phyloP scores from a whole-genome alignment of 2,797 vertebrate genomes.

The Sebastes itinus region DNA sequence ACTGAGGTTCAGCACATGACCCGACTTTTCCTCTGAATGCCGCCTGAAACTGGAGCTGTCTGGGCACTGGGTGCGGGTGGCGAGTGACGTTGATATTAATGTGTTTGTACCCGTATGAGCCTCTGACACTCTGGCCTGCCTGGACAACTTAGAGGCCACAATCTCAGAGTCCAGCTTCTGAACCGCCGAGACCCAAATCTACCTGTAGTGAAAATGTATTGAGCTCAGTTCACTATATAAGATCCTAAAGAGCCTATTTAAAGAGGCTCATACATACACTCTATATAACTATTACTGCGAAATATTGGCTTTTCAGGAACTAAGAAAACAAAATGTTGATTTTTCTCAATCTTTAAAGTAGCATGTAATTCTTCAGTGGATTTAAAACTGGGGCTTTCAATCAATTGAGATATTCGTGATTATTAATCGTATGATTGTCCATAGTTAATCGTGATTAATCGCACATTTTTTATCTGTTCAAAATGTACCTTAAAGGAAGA shows the following conservation, averaged over 20 bases:
- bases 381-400: background rate
- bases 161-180: constrained; percentile 18
- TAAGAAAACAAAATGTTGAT: background rate
- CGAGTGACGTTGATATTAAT: constrained; percentile 82
- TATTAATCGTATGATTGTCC: too few species aligned
- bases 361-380: background rate
- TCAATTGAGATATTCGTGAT: too few species aligned
- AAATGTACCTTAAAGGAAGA: too few species aligned
- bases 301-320: background rate
- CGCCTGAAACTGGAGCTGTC: constrained; percentile 76
- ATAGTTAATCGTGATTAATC: too few species aligned
- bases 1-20: constrained; percentile 72
- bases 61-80: constrained; percentile 53
- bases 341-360: background rate
- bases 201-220: background rate
- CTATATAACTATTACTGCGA: background rate
- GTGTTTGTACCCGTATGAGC: constrained; percentile 66
- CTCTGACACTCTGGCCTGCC: constrained; percentile 62
- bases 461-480: too few species aligned
- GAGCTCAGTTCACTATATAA: background rate
- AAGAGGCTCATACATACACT: background rate
- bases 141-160: constrained; percentile 46
- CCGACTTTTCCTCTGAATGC: constrained; percentile 78
- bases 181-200: background rate
- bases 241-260: background rate